These are phyloP conservation scores for Malacoraja senta DNA, from an alignment of 2,797 vertebrate genomes.

Conservation along the genomic window DNA sequence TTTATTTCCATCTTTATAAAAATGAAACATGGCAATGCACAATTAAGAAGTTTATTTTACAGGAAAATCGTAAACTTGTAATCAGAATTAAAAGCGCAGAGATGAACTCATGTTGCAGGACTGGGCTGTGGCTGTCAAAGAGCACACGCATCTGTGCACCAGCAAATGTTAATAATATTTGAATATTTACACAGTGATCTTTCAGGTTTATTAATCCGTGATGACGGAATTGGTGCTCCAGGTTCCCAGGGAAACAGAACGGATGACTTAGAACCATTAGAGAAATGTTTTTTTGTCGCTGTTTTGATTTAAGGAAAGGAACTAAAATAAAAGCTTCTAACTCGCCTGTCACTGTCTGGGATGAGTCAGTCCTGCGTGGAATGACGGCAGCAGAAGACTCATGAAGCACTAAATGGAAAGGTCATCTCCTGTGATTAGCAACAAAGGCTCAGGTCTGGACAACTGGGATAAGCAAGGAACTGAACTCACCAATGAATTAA, in stretches of 20 bases:
- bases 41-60: neutral
- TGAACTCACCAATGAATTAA: neutral
- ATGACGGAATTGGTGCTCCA: neutral
- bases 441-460: neutral
- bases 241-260: conserved; percentile 32
- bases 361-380: conserved; percentile 8
- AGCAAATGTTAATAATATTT: conserved; percentile 28
- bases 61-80: neutral
- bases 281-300: neutral
- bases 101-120: neutral
- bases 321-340: neutral
- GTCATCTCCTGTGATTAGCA: neutral
- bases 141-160: neutral
- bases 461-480: neutral
- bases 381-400: neutral
- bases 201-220: neutral
- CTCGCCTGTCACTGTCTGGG: neutral
- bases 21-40: neutral
- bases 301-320: conserved; percentile 12
- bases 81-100: neutral
- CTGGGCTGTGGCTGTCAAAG: neutral
- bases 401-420: conserved; percentile 24
- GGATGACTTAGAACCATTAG: neutral
- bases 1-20: neutral
- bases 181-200: neutral